Percentiles rank a stretch among this genome's conserved stretches.
Conservation (phyloP, 2,888 invertebrate genomes). For the Myopa tessellatipennis region DNA sequence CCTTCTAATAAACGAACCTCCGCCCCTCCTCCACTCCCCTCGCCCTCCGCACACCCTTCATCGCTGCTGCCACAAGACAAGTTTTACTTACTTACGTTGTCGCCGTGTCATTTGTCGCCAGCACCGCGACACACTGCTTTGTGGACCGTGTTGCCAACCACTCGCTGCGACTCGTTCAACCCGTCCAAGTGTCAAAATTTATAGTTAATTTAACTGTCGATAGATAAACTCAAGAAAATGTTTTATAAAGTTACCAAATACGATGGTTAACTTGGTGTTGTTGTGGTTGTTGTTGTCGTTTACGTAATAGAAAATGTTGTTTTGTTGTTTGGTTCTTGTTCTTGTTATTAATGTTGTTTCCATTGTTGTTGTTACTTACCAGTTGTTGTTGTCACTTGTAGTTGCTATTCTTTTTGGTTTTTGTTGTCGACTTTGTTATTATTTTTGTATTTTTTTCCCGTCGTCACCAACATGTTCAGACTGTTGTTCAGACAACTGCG, state of each 20-base stretch:
- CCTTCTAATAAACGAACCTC: no score
- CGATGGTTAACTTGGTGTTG: conserved; percentile 4
- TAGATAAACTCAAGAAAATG: conserved; percentile 22
- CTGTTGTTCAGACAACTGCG: conserved; percentile 43
- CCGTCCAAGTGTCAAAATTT: conserved; percentile 31
- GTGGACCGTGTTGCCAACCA: background rate
- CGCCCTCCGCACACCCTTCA: background rate
- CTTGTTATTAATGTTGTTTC: conserved; percentile 27
- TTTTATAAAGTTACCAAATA: conserved; percentile 24
- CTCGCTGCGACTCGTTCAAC: background rate
- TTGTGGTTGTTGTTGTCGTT: conserved; percentile 14
- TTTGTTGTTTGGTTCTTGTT: conserved; percentile 43
- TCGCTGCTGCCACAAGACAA: background rate
- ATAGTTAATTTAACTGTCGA: conserved; percentile 33
- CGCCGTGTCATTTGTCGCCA: conserved; percentile 22
- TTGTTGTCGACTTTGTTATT: conserved; percentile 46
- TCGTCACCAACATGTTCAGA: conserved; percentile 50
- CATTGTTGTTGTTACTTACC: background rate
- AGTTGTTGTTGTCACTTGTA: conserved; percentile 1
- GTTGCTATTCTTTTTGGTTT: conserved; percentile 44
- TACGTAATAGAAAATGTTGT: conserved; percentile 42
- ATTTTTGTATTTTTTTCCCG: conserved; percentile 7
- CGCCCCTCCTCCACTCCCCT: background rate
- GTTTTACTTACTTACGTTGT: no score
- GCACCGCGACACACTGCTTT: background rate